Evolutionary conservation across 2,888 invertebrate genomes (phyloP).

Genomic region (Dryocosmus kuriphilus): DNA sequence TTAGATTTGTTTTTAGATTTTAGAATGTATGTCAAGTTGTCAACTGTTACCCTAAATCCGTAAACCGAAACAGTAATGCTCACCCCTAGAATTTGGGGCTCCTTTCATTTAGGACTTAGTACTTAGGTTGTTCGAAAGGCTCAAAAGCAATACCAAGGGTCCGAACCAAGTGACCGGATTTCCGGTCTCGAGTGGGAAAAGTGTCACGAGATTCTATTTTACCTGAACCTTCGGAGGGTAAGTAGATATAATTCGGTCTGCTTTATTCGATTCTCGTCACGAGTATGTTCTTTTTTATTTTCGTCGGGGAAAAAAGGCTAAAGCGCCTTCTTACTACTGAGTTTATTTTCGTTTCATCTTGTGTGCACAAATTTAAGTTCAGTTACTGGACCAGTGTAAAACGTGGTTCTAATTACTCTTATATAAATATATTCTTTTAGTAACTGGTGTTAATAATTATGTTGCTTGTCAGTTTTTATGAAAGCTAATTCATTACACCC

Average conservation of each 20-base stretch:
- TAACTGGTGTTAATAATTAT: neutral
- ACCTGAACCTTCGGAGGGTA: neutral
- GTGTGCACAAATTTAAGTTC: conserved; percentile 4
- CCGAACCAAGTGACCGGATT: neutral
- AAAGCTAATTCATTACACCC: no score
- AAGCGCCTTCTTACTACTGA: conserved; percentile 2
- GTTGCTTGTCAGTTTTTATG: no score
- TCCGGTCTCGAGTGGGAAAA: conserved; percentile 1
- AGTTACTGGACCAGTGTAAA: neutral
- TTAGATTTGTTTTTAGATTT: neutral
- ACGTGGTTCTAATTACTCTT: conserved; percentile 1
- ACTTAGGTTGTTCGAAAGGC: neutral
- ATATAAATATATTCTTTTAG: neutral
- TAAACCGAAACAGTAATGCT: neutral
- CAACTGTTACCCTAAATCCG: neutral
- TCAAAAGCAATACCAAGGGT: neutral
- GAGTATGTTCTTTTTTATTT: neutral
- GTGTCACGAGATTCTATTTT: neutral
- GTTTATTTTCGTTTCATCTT: conserved; percentile 7
- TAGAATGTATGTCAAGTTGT: neutral
- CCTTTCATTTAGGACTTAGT: neutral
- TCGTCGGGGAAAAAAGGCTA: neutral
- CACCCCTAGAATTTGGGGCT: neutral
- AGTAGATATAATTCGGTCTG: neutral
- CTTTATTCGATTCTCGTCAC: neutral